Evolutionary conservation across 2,113 vertebrate species (phyloP).

Genomic region (Tychaedon coryphoeus): DNA sequence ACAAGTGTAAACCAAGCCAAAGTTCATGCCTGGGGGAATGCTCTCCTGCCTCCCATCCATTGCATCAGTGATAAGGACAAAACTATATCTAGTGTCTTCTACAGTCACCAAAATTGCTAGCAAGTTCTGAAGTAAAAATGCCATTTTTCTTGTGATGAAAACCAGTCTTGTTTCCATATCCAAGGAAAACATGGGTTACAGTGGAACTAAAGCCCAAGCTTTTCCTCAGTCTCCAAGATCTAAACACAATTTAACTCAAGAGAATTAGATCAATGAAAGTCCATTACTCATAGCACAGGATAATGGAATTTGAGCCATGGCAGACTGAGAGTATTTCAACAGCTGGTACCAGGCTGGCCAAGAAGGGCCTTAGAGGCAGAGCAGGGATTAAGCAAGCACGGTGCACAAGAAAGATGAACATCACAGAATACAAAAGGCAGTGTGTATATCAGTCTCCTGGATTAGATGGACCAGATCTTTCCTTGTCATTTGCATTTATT

Average conservation of each 20-base stretch:
- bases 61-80: background rate
- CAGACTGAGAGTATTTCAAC: background rate
- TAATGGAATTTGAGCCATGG: background rate
- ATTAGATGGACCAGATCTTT: background rate
- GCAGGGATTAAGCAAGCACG: background rate
- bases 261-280: background rate
- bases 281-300: background rate
- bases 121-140: background rate
- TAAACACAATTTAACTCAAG: background rate
- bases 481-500: background rate
- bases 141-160: background rate
- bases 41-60: background rate
- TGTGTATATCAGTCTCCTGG: fast-evolving
- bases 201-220: background rate
- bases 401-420: background rate
- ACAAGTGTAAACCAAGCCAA: slow-evolving; percentile 41
- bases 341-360: background rate
- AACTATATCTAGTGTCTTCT: background rate
- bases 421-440: background rate
- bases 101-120: background rate
- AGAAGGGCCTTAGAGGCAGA: background rate
- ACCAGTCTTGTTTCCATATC: background rate
- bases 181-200: background rate
- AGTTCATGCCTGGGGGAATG: slow-evolving; percentile 13
- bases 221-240: background rate